These are phyloP conservation scores for Corythornis leucogaster DNA, from an alignment of 2,797 vertebrate species.

Conservation along the genomic window DNA sequence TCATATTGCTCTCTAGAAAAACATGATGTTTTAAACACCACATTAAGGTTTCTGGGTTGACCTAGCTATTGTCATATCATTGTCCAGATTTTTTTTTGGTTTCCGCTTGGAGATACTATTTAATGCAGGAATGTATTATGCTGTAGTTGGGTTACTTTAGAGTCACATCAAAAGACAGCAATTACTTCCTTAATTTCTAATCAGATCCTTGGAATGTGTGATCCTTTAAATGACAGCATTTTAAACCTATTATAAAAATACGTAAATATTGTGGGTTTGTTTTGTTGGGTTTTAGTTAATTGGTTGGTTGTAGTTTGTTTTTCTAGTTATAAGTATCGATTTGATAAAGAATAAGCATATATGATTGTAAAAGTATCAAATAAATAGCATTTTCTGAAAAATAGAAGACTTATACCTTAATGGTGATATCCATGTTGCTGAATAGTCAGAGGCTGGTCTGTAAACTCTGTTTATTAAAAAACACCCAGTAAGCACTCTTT, in stretches of 20 bases:
- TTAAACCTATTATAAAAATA: background rate
- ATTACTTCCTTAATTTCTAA: background rate
- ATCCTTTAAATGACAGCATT: background rate
- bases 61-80: background rate
- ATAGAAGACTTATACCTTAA: background rate
- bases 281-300: background rate
- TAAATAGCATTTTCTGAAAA: background rate
- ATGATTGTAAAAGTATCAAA: background rate
- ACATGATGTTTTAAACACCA: background rate
- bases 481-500: background rate
- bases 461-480: background rate
- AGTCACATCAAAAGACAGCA: background rate
- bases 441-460: background rate
- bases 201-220: too few species aligned
- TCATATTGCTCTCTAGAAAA: background rate
- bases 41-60: background rate
- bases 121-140: background rate
- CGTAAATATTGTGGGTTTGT: accelerated
- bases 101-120: background rate
- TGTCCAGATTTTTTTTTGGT: background rate
- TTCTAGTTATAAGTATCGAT: background rate
- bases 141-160: background rate
- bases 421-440: background rate
- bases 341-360: background rate
- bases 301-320: background rate